These are phyloP conservation scores for Trachelipus rathkii DNA, from an alignment of 1,140 invertebrate genomes.

Conservation along the genomic window DNA sequence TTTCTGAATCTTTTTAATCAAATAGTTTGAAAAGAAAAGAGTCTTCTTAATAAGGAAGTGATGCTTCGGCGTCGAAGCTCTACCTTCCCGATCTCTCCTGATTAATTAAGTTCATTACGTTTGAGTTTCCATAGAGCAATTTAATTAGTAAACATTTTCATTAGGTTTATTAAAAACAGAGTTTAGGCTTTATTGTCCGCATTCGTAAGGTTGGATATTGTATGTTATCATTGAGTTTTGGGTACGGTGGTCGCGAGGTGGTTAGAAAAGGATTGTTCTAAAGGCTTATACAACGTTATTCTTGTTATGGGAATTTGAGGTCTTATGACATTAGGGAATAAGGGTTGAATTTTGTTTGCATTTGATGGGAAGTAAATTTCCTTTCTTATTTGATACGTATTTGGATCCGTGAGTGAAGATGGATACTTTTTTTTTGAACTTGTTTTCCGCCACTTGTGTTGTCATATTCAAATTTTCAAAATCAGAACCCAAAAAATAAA, in stretches of 20 bases:
- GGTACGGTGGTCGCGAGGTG: not conserved
- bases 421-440: not conserved
- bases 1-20: too few species aligned
- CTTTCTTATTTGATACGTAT: not conserved
- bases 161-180: constrained; percentile 17
- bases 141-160: constrained; percentile 44
- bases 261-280: not conserved
- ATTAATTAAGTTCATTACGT: constrained; percentile 42
- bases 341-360: too few species aligned
- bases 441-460: not conserved
- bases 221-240: not conserved
- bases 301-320: too few species aligned
- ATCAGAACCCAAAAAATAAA: too few species aligned
- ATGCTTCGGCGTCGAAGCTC: not conserved
- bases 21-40: not conserved
- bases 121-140: constrained; percentile 35
- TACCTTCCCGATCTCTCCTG: constrained; percentile 18
- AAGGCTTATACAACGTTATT: not conserved
- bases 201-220: not conserved
- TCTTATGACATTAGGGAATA: too few species aligned
- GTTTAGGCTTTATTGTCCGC: constrained; percentile 1
- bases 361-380: too few species aligned
- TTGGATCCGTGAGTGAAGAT: not conserved
- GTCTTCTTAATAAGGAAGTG: not conserved
- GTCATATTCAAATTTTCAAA: too few species aligned